Evolutionary conservation across 2,113 vertebrate genomes (phyloP), one percentile per base, ranked within the genome.

Genomic region (Menidia beryllina): DNA sequence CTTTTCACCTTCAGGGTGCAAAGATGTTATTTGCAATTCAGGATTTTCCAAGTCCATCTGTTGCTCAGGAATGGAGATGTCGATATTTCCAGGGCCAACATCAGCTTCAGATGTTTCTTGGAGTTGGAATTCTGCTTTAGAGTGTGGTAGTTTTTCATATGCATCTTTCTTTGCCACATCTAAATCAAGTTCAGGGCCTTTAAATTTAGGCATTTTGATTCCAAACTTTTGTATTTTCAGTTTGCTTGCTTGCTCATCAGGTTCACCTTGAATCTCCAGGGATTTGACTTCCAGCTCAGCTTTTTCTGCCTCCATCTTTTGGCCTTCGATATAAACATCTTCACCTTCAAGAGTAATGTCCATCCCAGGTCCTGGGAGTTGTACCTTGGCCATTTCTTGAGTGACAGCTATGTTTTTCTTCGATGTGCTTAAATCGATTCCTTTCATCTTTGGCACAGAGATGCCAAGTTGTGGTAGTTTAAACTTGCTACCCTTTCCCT

Each of bases 381-480:
- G 38, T 0, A 47, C 14, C n/a, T 67, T 71, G 24, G 36, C 62
- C 1, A 30, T 23, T 59, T 50, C 23, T 23, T 49, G 45, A 49
- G 68, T 61, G 2, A 75, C 20, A 30, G 55, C 72, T 9, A 68
- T 51, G n/a, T 86, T 36, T 70, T 59, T 80, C 14, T 84, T 79
- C 79, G 85, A 72, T 3, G 52, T 10, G 43, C 55, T 73, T 19
- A 50, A 57, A 56, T 86, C 78, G 13, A 70, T 34, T 30, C 38
- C 79, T 83, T 86, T 89, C 1, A 79, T 57, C 52, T 80, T 88
- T 48, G 86, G 70, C 36, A 90, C 25, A 10, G 85, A 81, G 19
- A 90, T 55, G 7, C 72, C 58, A 48, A 88, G 49, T 24, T 68
- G 77, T 43, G 85, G 87, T 38, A 86, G 57, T 79, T 91, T 84